Percentiles rank a stretch among this genome's conserved stretches.
Conservation (phyloP, 2,113 vertebrate genomes). For the Campylorhamphus procurvoides region DNA sequence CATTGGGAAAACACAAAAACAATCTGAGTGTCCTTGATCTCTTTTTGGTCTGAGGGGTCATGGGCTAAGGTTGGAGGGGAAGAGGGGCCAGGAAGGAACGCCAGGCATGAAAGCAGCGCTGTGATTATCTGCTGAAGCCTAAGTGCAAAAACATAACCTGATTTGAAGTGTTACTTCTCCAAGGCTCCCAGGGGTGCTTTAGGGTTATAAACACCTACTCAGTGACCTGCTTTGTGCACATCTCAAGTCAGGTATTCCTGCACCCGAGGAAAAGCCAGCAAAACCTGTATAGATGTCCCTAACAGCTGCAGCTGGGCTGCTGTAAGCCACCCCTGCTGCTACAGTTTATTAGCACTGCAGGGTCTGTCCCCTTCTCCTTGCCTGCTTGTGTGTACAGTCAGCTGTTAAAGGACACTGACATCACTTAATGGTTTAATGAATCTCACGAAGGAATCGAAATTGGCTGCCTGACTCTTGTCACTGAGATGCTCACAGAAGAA, state of each 20-base stretch:
- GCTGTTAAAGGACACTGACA: conserved; percentile 52
- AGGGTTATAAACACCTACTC: conserved; percentile 18
- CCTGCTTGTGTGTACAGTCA: not conserved
- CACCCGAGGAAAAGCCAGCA: not conserved
- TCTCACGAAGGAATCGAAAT: conserved; percentile 29
- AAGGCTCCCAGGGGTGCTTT: not conserved
- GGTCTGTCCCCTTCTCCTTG: not conserved
- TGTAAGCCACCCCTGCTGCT: conserved; percentile 22
- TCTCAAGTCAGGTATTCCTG: not conserved
- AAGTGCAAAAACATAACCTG: not conserved
- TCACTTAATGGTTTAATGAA: conserved; percentile 50
- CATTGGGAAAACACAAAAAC: conserved; percentile 45
- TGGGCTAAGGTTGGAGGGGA: not conserved
- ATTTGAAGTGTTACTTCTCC: not conserved
- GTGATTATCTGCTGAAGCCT: not conserved
- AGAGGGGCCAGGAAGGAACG: not conserved
- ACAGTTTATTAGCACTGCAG: conserved; percentile 17
- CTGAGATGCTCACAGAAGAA: conserved; percentile 8
- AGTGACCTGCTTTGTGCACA: not conserved
- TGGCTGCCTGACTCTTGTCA: conserved; percentile 7
- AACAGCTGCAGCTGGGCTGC: conserved; percentile 7
- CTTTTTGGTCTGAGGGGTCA: not conserved
- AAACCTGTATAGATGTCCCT: not conserved
- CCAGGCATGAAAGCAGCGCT: not conserved
- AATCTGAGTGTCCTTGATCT: conserved; percentile 44